phyloP scores from a whole-genome alignment of 1,140 invertebrate genomes.

The Apis florea region DNA sequence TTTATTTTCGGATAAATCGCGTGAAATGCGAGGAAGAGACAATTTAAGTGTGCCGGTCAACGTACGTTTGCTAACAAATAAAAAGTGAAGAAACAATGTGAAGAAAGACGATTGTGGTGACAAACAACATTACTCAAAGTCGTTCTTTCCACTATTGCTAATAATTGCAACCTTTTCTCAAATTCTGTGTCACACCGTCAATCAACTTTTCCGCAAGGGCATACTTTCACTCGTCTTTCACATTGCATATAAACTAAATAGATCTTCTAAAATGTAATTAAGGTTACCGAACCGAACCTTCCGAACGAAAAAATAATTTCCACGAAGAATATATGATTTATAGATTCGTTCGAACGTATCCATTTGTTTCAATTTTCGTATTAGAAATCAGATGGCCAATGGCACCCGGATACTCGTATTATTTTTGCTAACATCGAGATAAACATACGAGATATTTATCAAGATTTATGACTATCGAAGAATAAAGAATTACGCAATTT shows the following conservation, averaged over 20 bases:
- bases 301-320: slow-evolving; percentile 3
- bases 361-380: slow-evolving; percentile 12
- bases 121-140: slow-evolving; percentile 3
- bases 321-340: neutral
- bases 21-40: neutral
- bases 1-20: neutral
- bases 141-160: neutral
- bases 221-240: slow-evolving; percentile 5
- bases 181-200: neutral
- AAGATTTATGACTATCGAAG: neutral
- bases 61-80: neutral
- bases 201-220: slow-evolving; percentile 10
- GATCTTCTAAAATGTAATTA: neutral
- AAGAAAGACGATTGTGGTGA: neutral
- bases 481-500: neutral
- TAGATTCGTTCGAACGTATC: neutral
- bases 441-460: neutral
- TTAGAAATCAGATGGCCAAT: neutral
- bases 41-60: neutral
- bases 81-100: neutral
- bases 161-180: slow-evolving; percentile 4
- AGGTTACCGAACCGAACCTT: neutral
- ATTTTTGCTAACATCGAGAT: neutral
- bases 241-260: neutral
- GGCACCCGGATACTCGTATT: neutral